Evolutionary conservation across 2,888 invertebrate genomes (phyloP).

Genomic region (Iselma pallidipennis): DNA sequence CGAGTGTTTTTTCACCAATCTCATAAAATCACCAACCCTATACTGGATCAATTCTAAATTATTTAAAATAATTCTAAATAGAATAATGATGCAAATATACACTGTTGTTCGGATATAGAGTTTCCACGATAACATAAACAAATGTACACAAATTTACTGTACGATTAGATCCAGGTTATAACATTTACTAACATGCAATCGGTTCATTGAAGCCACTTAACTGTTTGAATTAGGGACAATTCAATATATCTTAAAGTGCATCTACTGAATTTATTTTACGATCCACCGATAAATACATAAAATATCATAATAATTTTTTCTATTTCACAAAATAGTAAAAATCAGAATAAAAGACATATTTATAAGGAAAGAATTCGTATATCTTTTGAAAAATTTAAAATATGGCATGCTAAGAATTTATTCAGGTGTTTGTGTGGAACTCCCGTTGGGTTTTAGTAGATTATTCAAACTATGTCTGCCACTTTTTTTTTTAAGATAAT

Average conservation of each 20-base stretch:
- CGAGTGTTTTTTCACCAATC: constrained; percentile 10
- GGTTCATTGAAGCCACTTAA: constrained; percentile 30
- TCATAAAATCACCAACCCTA: too few relatives aligned
- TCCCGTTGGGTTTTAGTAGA: constrained; percentile 13
- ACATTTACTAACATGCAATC: constrained; percentile 31
- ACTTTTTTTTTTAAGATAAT: constrained; percentile 23
- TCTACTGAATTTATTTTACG: constrained; percentile 19
- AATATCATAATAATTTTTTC: too few relatives aligned
- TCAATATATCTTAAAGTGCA: constrained; percentile 17
- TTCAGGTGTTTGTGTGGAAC: constrained; percentile 23
- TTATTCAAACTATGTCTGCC: constrained; percentile 19
- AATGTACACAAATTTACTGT: constrained; percentile 22
- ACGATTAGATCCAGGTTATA: constrained; percentile 25
- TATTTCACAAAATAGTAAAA: too few relatives aligned
- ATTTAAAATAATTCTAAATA: too few relatives aligned
- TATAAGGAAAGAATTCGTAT: constrained; percentile 1
- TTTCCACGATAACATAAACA: constrained; percentile 20
- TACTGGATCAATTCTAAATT: too few relatives aligned
- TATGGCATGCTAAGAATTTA: constrained; percentile 16
- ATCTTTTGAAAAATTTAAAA: constrained; percentile 17
- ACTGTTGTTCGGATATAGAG: too few relatives aligned
- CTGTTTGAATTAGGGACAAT: constrained; percentile 27
- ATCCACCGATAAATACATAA: too few relatives aligned
- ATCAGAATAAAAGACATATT: neutral
- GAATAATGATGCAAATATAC: too few relatives aligned